Base-by-base conservation (phyloP, 2,888 invertebrate genomes). In the Teleiodes luculella region DNA sequence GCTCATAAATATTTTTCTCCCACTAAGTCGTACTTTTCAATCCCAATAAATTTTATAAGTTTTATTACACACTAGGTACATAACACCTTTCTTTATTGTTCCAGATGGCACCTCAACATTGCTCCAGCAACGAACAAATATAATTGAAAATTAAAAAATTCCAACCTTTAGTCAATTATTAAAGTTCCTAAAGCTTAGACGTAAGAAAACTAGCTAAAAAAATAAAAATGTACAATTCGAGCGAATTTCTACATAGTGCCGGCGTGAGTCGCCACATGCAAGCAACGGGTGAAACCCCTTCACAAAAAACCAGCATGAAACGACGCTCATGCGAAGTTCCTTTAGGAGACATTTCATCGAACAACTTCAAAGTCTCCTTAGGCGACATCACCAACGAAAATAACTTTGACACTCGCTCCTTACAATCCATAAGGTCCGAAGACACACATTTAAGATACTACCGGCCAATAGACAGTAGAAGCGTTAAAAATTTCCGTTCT, bases 221-320 rank as follows among this genome's bases (percentile, higher is more conserved):
- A 24, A 4, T 24, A 39, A 55, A 70, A 79, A 87, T 89, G 78
- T 89, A 88, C 62, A 86, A 78, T 70, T 89, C 89, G 4, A 89
- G 79, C 62, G 89, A 89, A 68, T 89, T 88, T 60, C 62, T 88
- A 57, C 87, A 86, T 13, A 87, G 87, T 59, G 86, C 88, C 5
- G 88, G 88, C 57, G 88, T 89, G 0, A 88, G 88, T 62, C 83
- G 88, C 7, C 86, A 87, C 58, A 87, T 87, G 88, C 85, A 87
- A 56, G 89, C 89, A 1, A 87, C 89, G 1, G 89, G 88, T 2
- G 89, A 89, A 57, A 68, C 89, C 0, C 89, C 89, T 0, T 82
- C 86, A 5, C 87, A 87, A 56, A 88, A 88, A 65, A 84, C 86
- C 0, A 86, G 85, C 51, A 88, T 89, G 89, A 89, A 89, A 57